Percentiles rank a stretch among this genome's conserved stretches.
phyloP scores from a whole-genome alignment of 1,140 invertebrate species.

The Cotesia chilonis region DNA sequence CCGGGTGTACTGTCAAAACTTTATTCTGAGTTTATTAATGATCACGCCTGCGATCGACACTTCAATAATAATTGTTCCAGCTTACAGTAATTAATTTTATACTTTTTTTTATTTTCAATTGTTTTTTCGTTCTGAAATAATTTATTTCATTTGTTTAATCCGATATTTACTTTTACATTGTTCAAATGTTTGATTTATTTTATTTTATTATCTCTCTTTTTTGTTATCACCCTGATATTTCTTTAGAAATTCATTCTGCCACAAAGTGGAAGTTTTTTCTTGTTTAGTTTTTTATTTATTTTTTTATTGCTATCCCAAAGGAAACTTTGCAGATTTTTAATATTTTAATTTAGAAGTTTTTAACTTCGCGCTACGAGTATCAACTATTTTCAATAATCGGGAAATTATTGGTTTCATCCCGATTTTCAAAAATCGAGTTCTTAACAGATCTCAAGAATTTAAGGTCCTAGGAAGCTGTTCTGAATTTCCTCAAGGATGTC shows the following conservation, averaged over 20 bases:
- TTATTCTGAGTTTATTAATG: conserved; percentile 12
- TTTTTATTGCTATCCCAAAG: not conserved
- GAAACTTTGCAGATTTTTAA: not conserved
- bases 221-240: not conserved
- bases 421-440: too few relatives aligned
- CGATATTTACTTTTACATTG: not conserved
- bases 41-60: conserved; percentile 29
- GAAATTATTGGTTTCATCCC: too few relatives aligned
- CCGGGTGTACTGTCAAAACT: conserved; percentile 16
- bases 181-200: not conserved
- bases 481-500: too few relatives aligned
- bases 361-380: too few relatives aligned
- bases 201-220: not conserved
- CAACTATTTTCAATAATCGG: too few relatives aligned
- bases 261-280: not conserved
- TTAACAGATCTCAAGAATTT: too few relatives aligned
- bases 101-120: conserved; percentile 1
- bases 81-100: conserved; percentile 2
- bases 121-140: conserved; percentile 19
- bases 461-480: too few relatives aligned
- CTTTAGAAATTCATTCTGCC: not conserved
- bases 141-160: conserved; percentile 2
- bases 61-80: conserved; percentile 30
- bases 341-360: not conserved
- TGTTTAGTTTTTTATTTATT: not conserved